These are phyloP conservation scores for Tholera decimalis DNA, from an alignment of 2,888 invertebrate species.

Conservation along the genomic window DNA sequence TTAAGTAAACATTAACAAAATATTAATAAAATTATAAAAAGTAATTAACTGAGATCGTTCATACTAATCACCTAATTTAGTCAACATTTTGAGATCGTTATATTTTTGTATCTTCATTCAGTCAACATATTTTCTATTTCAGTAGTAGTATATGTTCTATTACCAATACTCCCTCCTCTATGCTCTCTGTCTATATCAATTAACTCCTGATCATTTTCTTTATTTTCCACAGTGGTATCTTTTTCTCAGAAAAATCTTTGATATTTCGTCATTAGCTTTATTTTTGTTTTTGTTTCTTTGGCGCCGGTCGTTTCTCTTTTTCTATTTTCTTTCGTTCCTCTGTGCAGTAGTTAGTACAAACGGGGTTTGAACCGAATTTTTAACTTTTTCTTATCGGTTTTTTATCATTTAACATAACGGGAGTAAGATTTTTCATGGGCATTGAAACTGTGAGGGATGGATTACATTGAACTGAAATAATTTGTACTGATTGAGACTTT, in stretches of 20 bases:
- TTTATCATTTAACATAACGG: constrained; percentile 33
- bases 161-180: too few relatives aligned
- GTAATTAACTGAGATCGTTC: constrained; percentile 1
- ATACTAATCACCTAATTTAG: neutral
- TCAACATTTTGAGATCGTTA: constrained; percentile 1
- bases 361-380: constrained; percentile 38
- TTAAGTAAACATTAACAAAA: too few relatives aligned
- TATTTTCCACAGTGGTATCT: constrained; percentile 18
- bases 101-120: neutral
- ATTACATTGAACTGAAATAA: constrained; percentile 20
- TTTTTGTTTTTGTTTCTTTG: constrained; percentile 22
- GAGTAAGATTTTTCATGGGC: constrained; percentile 19
- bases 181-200: too few relatives aligned
- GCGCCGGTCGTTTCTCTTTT: too few relatives aligned
- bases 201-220: constrained; percentile 20
- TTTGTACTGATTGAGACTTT: constrained; percentile 12
- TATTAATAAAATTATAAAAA: too few relatives aligned
- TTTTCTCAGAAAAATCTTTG: constrained; percentile 22
- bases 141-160: too few relatives aligned
- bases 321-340: constrained; percentile 32
- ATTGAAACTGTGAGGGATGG: constrained; percentile 11
- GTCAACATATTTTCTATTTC: neutral
- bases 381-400: constrained; percentile 42
- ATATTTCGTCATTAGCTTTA: constrained; percentile 15
- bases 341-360: constrained; percentile 36